These are phyloP conservation scores for Noctua pronuba DNA, from an alignment of 2,888 invertebrate genomes.

Conservation along the genomic window DNA sequence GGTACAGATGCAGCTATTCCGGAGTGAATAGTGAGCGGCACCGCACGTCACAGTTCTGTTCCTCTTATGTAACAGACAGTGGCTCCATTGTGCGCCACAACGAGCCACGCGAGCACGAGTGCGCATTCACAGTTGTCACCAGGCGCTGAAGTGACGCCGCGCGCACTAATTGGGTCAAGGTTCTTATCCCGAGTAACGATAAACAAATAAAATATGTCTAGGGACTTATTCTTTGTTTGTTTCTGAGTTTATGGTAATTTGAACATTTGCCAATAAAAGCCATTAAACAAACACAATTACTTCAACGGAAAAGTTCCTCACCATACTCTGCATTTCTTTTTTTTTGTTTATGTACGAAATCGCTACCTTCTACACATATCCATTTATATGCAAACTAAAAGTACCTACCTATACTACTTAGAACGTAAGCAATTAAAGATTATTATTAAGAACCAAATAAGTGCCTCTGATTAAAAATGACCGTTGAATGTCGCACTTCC, in stretches of 20 bases:
- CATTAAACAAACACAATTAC: neutral
- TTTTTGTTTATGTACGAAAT: neutral
- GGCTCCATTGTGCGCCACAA: conserved; percentile 56
- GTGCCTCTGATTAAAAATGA: neutral
- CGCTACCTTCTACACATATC: neutral
- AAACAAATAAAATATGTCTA: conserved; percentile 51
- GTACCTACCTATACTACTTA: neutral
- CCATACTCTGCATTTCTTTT: neutral
- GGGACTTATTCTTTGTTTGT: conserved; percentile 28
- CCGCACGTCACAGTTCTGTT: conserved; percentile 36
- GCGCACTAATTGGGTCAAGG: conserved; percentile 71
- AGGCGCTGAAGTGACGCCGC: conserved; percentile 57
- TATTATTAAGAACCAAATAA: neutral
- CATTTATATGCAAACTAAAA: neutral
- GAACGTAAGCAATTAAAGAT: neutral
- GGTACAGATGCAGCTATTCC: conserved; percentile 37
- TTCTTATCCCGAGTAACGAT: conserved; percentile 48
- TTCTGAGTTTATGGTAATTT: conserved; percentile 7
- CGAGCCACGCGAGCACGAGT: conserved; percentile 47
- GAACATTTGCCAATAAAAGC: conserved; percentile 1
- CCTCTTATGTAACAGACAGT: conserved; percentile 53
- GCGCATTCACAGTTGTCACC: conserved; percentile 64
- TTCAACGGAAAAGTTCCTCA: neutral
- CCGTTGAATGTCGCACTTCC: neutral
- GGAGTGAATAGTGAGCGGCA: conserved; percentile 33